Conservation (phyloP, 2,797 vertebrate genomes). For the Potorous gilbertii region DNA sequence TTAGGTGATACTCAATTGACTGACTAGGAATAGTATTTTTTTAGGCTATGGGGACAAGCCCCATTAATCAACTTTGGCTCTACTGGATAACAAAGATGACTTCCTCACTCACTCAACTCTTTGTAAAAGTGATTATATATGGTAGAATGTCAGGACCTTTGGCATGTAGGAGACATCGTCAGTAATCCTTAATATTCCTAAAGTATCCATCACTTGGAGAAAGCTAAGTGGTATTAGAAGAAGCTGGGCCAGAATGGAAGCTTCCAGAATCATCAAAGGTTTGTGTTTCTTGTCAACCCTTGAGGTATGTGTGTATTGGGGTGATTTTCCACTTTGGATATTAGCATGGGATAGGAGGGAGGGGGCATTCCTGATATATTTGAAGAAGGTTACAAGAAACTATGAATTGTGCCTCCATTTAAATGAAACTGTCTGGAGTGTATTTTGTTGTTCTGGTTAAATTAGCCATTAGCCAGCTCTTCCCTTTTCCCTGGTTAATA, state of each 20-base stretch:
- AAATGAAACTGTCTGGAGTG: conserved; percentile 2
- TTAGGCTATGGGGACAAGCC: not conserved
- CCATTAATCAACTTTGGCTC: conserved; percentile 21
- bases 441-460: conserved; percentile 25
- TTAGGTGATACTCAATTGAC: not conserved
- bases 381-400: not conserved
- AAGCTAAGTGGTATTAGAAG: conserved; percentile 71
- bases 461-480: not conserved
- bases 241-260: conserved; percentile 65
- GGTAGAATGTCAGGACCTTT: conserved; percentile 64
- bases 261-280: conserved; percentile 55
- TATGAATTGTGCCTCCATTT: not conserved
- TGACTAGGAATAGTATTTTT: not conserved
- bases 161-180: conserved; percentile 66
- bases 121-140: conserved; percentile 53
- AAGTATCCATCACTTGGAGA: conserved; percentile 64
- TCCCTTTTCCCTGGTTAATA: conserved; percentile 1
- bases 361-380: not conserved
- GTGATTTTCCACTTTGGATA: not conserved
- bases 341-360: not conserved
- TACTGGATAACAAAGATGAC: conserved; percentile 46
- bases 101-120: conserved; percentile 57
- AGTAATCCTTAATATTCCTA: conserved; percentile 61
- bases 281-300: conserved; percentile 65
- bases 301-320: conserved; percentile 35